phyloP scores from a whole-genome alignment of 2,113 vertebrate species.

The Girardinichthys multiradiatus region DNA sequence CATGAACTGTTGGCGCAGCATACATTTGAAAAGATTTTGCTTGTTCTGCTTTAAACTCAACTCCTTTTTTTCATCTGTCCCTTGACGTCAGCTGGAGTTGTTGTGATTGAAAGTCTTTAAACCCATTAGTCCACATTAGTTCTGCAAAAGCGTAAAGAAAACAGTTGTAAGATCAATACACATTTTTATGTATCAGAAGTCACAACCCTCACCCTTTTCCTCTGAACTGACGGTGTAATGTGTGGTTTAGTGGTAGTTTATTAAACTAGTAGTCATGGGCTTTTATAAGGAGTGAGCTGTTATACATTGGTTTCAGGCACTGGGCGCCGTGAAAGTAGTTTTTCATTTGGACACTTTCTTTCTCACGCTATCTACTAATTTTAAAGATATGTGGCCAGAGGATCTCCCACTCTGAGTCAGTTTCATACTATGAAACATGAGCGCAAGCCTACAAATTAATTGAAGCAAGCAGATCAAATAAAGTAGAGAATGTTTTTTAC shows the following conservation, averaged over 20 bases:
- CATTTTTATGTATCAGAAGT: conserved; percentile 11
- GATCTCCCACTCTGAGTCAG: not conserved
- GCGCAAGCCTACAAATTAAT: not conserved
- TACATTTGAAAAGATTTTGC: conserved; percentile 12
- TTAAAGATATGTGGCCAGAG: conserved; percentile 8
- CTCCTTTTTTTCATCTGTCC: not conserved
- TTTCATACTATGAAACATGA: not conserved
- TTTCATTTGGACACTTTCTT: conserved; percentile 15
- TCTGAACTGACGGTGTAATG: conserved; percentile 41
- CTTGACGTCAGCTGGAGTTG: conserved; percentile 29
- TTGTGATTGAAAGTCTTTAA: conserved; percentile 52
- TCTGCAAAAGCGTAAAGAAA: conserved; percentile 16
- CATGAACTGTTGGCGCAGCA: not conserved
- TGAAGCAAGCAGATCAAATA: not conserved
- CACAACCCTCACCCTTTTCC: conserved; percentile 19
- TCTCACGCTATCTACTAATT: conserved; percentile 3
- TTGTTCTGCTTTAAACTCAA: not conserved
- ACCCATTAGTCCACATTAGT: conserved; percentile 21
- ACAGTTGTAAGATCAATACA: conserved; percentile 64
- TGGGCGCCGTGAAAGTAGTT: conserved; percentile 1
- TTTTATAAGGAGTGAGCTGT: conserved; percentile 24
- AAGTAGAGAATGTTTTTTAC: not conserved
- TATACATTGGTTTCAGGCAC: not conserved
- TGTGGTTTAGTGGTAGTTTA: conserved; percentile 42
- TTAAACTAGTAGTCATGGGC: conserved; percentile 35